Conservation (phyloP, 2,113 vertebrate genomes). For the Hippolais icterina region DNA sequence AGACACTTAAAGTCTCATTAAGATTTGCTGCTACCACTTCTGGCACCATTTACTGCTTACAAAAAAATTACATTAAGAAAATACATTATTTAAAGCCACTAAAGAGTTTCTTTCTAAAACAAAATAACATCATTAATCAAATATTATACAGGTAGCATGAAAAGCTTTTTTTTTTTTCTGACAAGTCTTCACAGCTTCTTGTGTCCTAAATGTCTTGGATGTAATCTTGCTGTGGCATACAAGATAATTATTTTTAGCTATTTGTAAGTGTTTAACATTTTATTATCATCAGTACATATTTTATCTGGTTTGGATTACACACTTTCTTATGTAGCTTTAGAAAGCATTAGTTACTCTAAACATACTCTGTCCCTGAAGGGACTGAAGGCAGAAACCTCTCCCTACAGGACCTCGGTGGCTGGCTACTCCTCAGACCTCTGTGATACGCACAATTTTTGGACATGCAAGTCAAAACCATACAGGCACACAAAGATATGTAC, state of each 20-base stretch:
- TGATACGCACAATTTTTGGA: not conserved
- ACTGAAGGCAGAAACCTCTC: not conserved
- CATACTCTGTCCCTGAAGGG: not conserved
- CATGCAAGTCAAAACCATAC: not conserved
- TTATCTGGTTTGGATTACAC: not conserved
- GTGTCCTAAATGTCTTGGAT: not conserved
- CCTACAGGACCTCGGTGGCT: not conserved
- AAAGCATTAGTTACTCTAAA: not conserved
- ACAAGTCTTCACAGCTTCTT: not conserved
- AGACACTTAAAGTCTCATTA: not conserved
- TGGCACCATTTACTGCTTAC: not conserved
- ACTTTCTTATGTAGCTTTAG: not conserved
- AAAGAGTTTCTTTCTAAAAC: not conserved
- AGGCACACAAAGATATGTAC: not conserved
- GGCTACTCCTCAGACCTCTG: not conserved
- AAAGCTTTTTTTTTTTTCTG: not conserved
- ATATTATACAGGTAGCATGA: not conserved
- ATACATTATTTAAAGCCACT: slow-evolving; percentile 6
- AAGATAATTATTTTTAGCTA: not conserved
- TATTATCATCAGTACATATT: not conserved
- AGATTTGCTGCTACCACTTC: not conserved
- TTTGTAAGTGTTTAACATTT: not conserved
- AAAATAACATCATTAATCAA: slow-evolving; percentile 2
- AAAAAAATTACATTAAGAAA: not conserved
- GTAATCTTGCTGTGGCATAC: not conserved